Evolutionary conservation across 1,140 invertebrate genomes (phyloP).

Genomic region (Dendrolimus kikuchii): DNA sequence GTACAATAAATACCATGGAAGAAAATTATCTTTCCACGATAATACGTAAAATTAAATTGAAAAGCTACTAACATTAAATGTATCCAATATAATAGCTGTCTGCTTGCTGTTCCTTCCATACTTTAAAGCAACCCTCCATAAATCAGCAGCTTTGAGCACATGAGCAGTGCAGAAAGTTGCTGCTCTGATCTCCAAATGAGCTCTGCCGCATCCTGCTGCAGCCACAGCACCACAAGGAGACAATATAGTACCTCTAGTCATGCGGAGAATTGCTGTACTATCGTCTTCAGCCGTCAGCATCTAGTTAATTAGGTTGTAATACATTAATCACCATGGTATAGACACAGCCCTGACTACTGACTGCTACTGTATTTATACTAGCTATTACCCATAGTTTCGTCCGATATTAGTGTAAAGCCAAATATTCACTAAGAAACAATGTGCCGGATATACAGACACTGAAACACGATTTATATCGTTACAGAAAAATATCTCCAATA

Average conservation of each 20-base stretch:
- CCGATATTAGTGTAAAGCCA: too few species aligned
- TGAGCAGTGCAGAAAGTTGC: conserved; percentile 55
- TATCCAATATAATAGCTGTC: conserved; percentile 17
- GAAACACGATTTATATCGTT: too few species aligned
- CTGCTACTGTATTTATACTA: too few species aligned
- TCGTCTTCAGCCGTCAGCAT: conserved; percentile 60
- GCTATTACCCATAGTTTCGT: too few species aligned
- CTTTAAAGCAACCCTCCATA: conserved; percentile 36
- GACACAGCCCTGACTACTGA: too few species aligned
- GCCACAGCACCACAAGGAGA: conserved; percentile 26
- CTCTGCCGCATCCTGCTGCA: conserved; percentile 22
- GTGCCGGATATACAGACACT: too few species aligned
- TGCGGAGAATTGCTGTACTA: conserved; percentile 42
- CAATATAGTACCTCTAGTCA: conserved; percentile 44
- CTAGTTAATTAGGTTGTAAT: conserved; percentile 5
- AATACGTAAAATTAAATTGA: not conserved
- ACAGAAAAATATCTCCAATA: too few species aligned
- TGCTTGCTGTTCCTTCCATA: conserved; percentile 26
- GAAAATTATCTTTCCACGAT: too few species aligned
- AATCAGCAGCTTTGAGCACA: conserved; percentile 25
- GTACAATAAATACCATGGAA: too few species aligned
- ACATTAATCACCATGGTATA: too few species aligned
- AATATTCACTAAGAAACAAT: too few species aligned
- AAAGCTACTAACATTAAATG: conserved; percentile 28
- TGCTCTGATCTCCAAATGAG: conserved; percentile 43